Evolutionary conservation across 2,113 vertebrate genomes (phyloP).

Genomic region (Petroica traversi): DNA sequence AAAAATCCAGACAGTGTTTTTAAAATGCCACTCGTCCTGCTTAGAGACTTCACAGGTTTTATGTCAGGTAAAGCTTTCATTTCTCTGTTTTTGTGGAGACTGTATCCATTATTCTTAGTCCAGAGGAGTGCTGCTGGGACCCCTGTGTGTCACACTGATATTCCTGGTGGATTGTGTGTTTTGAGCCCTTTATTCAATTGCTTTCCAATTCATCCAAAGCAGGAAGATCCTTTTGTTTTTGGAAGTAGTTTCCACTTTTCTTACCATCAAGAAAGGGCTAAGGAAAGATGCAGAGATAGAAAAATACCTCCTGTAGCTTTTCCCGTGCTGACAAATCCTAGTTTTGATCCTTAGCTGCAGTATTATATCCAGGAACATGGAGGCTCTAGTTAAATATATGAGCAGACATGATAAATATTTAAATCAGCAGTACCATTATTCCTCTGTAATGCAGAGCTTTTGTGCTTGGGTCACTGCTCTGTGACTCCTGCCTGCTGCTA

Average conservation of each 20-base stretch:
- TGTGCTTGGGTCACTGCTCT: neutral
- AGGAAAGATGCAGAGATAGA: neutral
- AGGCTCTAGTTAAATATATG: neutral
- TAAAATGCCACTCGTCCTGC: neutral
- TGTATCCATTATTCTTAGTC: rapidly evolving
- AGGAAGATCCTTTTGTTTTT: neutral
- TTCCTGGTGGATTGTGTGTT: neutral
- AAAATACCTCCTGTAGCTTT: neutral
- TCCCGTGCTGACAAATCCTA: neutral
- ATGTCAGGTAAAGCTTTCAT: neutral
- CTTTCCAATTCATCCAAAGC: neutral
- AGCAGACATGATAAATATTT: neutral
- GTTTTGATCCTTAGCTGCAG: neutral
- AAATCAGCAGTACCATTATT: neutral
- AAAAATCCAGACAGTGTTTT: neutral
- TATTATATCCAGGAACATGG: rapidly evolving
- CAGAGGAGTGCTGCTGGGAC: neutral
- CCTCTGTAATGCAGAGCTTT: neutral
- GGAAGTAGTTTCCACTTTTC: neutral
- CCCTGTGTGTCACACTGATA: neutral
- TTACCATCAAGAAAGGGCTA: neutral
- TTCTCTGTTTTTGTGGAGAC: neutral
- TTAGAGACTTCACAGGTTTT: neutral
- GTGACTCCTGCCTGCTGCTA: neutral
- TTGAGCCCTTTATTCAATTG: neutral